These are phyloP conservation scores for Ichneumoninae sp. DNA, from an alignment of 2,888 invertebrate species.

Conservation along the genomic window DNA sequence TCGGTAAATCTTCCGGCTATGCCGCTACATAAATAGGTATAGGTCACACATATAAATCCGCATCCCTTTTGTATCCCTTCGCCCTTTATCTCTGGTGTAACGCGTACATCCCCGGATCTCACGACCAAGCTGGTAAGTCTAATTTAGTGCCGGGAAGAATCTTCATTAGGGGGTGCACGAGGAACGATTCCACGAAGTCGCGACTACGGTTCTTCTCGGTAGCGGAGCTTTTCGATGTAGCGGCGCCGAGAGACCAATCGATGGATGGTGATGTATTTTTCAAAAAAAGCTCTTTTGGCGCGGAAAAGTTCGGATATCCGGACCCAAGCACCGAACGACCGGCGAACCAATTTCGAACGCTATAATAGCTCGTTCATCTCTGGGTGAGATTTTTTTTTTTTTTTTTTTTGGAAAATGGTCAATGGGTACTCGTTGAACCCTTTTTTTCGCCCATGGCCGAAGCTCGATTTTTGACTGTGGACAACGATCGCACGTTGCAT, in stretches of 20 bases:
- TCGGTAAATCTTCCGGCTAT: constrained; percentile 30
- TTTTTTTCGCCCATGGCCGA: neutral
- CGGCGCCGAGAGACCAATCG: neutral
- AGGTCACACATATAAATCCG: neutral
- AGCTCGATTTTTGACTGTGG: neutral
- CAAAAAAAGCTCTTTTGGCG: neutral
- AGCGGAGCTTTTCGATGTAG: neutral
- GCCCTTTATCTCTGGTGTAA: neutral
- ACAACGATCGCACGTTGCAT: neutral
- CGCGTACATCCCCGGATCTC: neutral
- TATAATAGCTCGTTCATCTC: neutral
- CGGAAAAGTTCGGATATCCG: neutral
- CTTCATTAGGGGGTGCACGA: neutral
- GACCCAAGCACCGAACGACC: neutral
- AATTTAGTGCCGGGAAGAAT: neutral
- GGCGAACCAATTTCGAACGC: neutral
- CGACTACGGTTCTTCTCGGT: neutral
- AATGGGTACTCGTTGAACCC: constrained; percentile 2
- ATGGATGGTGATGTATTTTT: neutral
- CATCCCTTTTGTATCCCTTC: neutral
- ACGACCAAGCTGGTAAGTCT: neutral
- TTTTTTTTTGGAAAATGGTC: too few relatives aligned
- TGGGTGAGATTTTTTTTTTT: too few relatives aligned
- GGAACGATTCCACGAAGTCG: neutral
- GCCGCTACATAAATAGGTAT: constrained; percentile 13